phyloP scores from a whole-genome alignment of 2,113 vertebrate species.

The Psammodynastes pulverulentus region DNA sequence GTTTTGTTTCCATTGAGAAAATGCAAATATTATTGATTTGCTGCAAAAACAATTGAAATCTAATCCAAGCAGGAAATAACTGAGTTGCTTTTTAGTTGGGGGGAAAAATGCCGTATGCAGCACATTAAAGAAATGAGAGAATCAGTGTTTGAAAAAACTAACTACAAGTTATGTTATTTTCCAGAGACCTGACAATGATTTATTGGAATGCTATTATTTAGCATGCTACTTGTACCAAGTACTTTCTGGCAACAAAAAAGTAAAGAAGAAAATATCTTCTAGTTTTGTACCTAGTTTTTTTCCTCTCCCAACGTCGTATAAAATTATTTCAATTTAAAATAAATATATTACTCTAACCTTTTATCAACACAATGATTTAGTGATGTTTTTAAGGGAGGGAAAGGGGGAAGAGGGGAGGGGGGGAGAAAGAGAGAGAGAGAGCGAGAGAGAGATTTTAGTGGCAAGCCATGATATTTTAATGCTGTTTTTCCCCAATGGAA shows the following conservation, averaged over 20 bases:
- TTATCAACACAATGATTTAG: too few species aligned
- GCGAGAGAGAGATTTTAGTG: not conserved
- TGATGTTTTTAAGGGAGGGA: too few species aligned
- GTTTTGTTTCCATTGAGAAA: constrained; percentile 29
- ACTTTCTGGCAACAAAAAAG: not conserved
- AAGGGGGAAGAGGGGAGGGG: too few species aligned
- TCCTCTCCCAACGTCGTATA: not conserved
- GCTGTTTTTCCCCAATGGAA: not conserved
- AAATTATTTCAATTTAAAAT: not conserved
- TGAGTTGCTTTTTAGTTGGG: constrained; percentile 35
- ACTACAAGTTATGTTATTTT: constrained; percentile 52
- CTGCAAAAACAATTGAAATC: constrained; percentile 47
- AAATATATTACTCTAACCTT: not conserved
- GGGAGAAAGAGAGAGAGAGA: too few species aligned
- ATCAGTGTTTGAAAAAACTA: constrained; percentile 37
- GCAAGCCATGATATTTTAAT: not conserved
- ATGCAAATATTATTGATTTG: constrained; percentile 49
- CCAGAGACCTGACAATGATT: constrained; percentile 23
- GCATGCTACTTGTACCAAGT: not conserved
- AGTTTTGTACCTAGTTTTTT: not conserved
- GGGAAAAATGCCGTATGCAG: constrained; percentile 11
- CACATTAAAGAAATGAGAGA: constrained; percentile 38
- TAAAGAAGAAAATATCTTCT: not conserved
- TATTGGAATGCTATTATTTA: constrained; percentile 32
- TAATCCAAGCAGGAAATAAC: constrained; percentile 37